phyloP scores from a whole-genome alignment of 2,888 invertebrate genomes.

The Trissoscelio sp. region DNA sequence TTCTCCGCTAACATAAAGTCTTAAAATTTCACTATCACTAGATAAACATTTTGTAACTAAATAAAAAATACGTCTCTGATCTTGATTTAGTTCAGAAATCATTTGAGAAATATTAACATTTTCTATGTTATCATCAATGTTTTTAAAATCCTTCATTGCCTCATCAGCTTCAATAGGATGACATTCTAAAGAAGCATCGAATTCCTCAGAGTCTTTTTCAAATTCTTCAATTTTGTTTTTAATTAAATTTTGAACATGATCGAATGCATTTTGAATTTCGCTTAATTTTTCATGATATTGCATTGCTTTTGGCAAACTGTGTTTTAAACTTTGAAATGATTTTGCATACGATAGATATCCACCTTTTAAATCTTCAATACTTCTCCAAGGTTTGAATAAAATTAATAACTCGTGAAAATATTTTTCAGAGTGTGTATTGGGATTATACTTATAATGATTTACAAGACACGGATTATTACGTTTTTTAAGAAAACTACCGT shows the following conservation, averaged over 20 bases:
- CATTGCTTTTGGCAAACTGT: background rate
- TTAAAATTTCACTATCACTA: no score
- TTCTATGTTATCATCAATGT: background rate
- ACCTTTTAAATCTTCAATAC: background rate
- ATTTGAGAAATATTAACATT: background rate
- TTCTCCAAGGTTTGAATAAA: conserved; percentile 70
- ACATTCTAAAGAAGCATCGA: background rate
- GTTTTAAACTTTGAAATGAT: background rate
- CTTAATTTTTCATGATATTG: conserved; percentile 4
- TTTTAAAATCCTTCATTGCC: no score
- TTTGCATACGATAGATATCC: background rate
- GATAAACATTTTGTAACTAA: no score
- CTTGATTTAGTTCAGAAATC: no score
- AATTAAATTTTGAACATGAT: background rate
- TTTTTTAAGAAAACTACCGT: conserved; percentile 46
- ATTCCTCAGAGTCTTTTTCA: background rate
- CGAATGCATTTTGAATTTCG: conserved; percentile 5
- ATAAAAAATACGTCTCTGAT: no score
- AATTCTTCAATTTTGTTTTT: no score
- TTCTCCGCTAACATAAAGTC: no score
- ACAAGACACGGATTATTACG: conserved; percentile 72
- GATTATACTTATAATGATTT: conserved; percentile 73
- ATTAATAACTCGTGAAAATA: conserved; percentile 39
- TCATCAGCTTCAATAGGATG: no score
- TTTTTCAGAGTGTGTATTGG: conserved; percentile 72